These are phyloP conservation scores for Lagopus leucura DNA, from an alignment of 2,113 vertebrate genomes.

Conservation along the genomic window DNA sequence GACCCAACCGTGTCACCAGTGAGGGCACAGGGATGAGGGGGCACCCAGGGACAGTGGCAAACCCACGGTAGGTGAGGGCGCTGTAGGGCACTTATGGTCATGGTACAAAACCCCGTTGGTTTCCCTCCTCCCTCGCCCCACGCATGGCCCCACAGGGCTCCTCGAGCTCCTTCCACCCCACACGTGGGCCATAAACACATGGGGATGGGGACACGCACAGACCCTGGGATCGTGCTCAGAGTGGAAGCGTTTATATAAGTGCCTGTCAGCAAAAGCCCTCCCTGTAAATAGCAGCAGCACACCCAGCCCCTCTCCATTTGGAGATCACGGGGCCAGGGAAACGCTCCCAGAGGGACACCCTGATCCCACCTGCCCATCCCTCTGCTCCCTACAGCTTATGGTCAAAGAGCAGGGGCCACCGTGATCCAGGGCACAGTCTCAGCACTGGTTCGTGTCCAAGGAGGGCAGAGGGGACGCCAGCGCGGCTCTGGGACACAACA, in stretches of 20 bases:
- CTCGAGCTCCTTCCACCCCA: neutral
- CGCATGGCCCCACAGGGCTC: neutral
- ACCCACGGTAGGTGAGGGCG: too few species aligned
- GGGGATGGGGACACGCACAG: neutral
- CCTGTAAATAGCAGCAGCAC: neutral
- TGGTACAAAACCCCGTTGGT: neutral
- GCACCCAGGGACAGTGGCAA: fast-evolving
- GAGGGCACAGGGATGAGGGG: neutral
- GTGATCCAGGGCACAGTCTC: neutral
- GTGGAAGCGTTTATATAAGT: neutral
- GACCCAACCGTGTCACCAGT: too few species aligned
- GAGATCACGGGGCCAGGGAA: neutral
- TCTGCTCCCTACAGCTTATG: neutral
- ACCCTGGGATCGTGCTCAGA: neutral
- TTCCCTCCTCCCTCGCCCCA: neutral
- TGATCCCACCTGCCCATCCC: neutral
- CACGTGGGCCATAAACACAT: neutral
- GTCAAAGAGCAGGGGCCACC: neutral
- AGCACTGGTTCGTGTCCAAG: neutral
- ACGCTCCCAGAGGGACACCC: neutral
- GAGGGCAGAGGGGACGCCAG: neutral
- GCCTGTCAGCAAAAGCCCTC: neutral
- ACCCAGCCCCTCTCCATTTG: neutral
- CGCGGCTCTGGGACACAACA: neutral
- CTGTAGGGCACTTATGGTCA: fast-evolving